Evolutionary conservation across 2,113 vertebrate genomes (phyloP).

Genomic region (Anoura caudifer): DNA sequence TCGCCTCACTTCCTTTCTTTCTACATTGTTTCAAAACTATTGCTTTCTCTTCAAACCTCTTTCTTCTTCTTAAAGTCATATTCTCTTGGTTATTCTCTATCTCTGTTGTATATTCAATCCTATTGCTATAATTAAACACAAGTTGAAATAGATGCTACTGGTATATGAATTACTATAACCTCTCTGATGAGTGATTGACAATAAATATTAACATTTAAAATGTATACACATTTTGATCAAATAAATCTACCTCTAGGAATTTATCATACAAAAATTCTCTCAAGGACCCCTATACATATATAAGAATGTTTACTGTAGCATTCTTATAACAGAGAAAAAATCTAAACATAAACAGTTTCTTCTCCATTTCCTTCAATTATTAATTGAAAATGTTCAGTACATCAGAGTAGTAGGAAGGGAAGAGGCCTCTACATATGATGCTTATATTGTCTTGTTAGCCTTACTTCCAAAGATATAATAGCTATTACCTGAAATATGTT

Average conservation of each 20-base stretch:
- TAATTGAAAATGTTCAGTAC: background rate
- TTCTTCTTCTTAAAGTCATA: background rate
- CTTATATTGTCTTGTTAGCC: background rate
- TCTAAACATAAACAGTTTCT: background rate
- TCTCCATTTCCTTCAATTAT: background rate
- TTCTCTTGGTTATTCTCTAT: background rate
- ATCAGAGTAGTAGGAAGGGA: background rate
- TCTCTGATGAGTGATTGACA: background rate
- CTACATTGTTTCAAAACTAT: background rate
- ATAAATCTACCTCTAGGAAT: background rate
- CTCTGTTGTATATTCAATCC: background rate
- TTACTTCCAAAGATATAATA: background rate
- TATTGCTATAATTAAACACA: background rate
- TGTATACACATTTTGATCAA: background rate
- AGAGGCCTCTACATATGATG: background rate
- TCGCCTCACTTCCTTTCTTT: background rate
- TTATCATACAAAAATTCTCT: background rate
- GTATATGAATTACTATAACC: background rate
- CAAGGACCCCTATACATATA: too few relatives aligned
- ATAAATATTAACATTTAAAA: background rate
- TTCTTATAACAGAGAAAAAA: background rate
- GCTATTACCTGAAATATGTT: background rate
- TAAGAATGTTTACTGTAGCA: background rate
- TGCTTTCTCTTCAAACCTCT: background rate
- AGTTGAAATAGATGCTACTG: background rate